Base-by-base conservation (phyloP, 1,140 invertebrate genomes). In the Drosophila azteca region DNA sequence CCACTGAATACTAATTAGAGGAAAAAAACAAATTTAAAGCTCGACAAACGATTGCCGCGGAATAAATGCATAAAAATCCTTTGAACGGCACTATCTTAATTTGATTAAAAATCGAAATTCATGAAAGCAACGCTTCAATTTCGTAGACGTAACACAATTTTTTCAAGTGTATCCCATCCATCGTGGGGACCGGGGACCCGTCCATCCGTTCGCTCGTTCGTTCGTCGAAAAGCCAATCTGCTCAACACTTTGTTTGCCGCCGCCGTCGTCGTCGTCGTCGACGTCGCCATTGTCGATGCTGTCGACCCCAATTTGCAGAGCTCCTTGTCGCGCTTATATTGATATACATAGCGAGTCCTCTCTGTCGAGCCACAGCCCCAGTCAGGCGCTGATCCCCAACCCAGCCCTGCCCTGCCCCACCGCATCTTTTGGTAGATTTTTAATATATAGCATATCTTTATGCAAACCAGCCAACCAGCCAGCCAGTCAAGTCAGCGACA, bases 261-360 rank as follows among this genome's bases (percentile, higher is more conserved):
- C 59, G 50, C 65, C 11, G 17, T 20, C 17, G 17, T 20, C 17
- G 17, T 20, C 17, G 31, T 8, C 7, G 31, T 5, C 8, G 7
- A 7, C 31, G 31, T 20, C 9, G 35, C 35, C 76, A 79, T 64
- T 78, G 58, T 68, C 58, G 52, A 46, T 31, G 70, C 74, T 82
- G 83, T 87, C 82, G 83, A 87, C 82, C 82, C 82, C 83, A 87
- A 87, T 87, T 87, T 78, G 79, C 83, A 75, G 71, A 67, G 79
- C 83, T 88, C 79, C 84, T 83, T 88, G 82, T 79, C 83, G 73
- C 73, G 78, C 63, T 72, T 66, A 70, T 68, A 75, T 72, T 54
- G 73, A 49, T 57, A 80, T 63, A 65, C 49, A 46, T 59, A 65
- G 60, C 66, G 39, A 24, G 46, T 41, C 61, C 72, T 62, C 45